Percentiles rank a stretch among this genome's conserved stretches.
Conservation (phyloP, 1,140 invertebrate genomes). For the Drosophila kurseongensis region DNA sequence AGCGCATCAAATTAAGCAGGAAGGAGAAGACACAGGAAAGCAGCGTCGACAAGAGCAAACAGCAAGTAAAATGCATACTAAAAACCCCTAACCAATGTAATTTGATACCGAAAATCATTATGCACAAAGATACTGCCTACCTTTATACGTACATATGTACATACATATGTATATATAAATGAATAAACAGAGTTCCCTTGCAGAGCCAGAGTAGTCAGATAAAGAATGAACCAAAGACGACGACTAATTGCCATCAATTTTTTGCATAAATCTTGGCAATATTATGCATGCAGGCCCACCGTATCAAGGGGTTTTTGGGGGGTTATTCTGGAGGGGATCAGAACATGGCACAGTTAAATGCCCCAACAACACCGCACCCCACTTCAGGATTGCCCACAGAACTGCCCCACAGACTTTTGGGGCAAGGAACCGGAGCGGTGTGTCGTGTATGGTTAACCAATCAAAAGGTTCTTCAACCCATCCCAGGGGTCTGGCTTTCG, state of each 20-base stretch:
- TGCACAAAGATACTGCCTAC: slow-evolving; percentile 48
- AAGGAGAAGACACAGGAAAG: slow-evolving; percentile 35
- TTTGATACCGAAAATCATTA: slow-evolving; percentile 82
- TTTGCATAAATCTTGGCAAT: slow-evolving; percentile 80
- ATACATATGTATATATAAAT: slow-evolving; percentile 12
- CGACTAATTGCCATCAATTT: slow-evolving; percentile 83
- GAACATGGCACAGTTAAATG: slow-evolving; percentile 76
- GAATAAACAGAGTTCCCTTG: slow-evolving; percentile 19
- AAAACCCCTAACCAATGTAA: slow-evolving; percentile 80
- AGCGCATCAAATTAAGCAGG: slow-evolving; percentile 76
- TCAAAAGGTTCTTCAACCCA: slow-evolving; percentile 81
- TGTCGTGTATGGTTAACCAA: slow-evolving; percentile 69
- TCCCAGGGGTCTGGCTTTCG: slow-evolving; percentile 30
- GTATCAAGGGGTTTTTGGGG: slow-evolving; percentile 5
- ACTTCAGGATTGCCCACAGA: slow-evolving; percentile 81
- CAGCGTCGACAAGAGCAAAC: slow-evolving; percentile 52
- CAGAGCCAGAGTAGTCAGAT: slow-evolving; percentile 17
- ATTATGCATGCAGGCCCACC: slow-evolving; percentile 70
- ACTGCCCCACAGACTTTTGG: slow-evolving; percentile 12
- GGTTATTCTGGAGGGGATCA: slow-evolving; percentile 13
- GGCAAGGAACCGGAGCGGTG: not conserved
- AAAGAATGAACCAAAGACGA: slow-evolving; percentile 39
- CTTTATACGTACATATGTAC: slow-evolving; percentile 11
- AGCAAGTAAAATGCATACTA: slow-evolving; percentile 80
- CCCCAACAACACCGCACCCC: slow-evolving; percentile 55